Evolutionary conservation across 2,888 invertebrate genomes (phyloP), one percentile per base, ranked within the genome.

Genomic region (Diachrysia chrysitis): DNA sequence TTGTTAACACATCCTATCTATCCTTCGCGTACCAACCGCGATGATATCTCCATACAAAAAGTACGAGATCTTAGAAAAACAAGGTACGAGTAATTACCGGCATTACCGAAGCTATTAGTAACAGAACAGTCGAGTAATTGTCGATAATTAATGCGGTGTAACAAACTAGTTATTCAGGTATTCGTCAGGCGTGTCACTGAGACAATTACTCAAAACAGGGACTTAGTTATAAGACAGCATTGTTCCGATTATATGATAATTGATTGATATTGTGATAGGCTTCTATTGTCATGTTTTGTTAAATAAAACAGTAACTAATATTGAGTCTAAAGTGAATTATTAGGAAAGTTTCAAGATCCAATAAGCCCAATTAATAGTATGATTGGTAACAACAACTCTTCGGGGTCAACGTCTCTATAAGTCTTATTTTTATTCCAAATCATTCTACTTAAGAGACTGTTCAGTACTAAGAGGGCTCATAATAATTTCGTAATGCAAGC

Each of bases 121-220:
- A 19, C 23, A 58, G 29, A 61, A 53, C 19, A 3, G 46, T n/a
- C n/a, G 35, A 60, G 4, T 29, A 53, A 58, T 53, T 35, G 21
- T 25, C 46, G 21, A 58, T 60, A 66, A 65, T 48, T 6, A 42
- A 60, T n/a, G 10, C 19, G 53, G 35, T 25, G 16, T 21, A 63
- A 14, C 14, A n/a, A 75, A 66, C 66, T 23, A 63, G 60, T 58
- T 63, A 17, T 29, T 37, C 25, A 46, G n/a, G 54, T 59, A 46
- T 55, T 21, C 21, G 23, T 35, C 19, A 35, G 54, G 60, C 21
- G 63, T 53, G 63, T 57, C 53, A 10, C 12, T 14, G 35, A 69
- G 21, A 19, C 42, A 32, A 60, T 63, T 53, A 37, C 19, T 63
- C 53, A 51, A 65, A 69, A 58, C 53, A 66, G 10, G 48, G 21